Evolutionary conservation across 2,888 invertebrate species (phyloP).

Genomic region (Ischnus inquisitorius): DNA sequence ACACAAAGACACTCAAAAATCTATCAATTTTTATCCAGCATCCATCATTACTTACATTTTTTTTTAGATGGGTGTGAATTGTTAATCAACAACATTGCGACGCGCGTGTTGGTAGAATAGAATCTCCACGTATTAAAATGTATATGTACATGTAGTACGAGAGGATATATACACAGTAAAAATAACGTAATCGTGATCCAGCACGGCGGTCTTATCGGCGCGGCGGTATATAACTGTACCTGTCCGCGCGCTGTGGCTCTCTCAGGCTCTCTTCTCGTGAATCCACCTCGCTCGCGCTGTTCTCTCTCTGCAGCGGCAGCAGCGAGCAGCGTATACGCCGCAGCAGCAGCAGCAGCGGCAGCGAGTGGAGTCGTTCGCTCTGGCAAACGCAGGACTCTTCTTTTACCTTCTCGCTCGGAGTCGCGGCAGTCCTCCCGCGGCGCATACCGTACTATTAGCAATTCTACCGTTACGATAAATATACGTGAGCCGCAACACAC

Average conservation of each 20-base stretch:
- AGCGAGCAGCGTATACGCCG: not conserved
- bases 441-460: slow-evolving; percentile 75
- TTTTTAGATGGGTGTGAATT: too few species aligned
- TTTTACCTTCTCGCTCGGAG: slow-evolving; percentile 27
- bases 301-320: slow-evolving; percentile 23
- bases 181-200: slow-evolving; percentile 67
- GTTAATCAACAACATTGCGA: too few species aligned
- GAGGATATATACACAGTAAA: slow-evolving; percentile 31
- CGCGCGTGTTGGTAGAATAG: not conserved
- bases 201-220: slow-evolving; percentile 66
- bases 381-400: slow-evolving; percentile 28
- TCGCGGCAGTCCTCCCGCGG: slow-evolving; percentile 57
- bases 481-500: slow-evolving; percentile 58
- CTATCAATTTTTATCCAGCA: too few species aligned
- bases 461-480: slow-evolving; percentile 80
- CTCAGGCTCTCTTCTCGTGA: slow-evolving; percentile 46
- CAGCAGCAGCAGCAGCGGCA: not conserved
- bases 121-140: not conserved
- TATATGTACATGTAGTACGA: slow-evolving; percentile 7
- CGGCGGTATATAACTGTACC: slow-evolving; percentile 67
- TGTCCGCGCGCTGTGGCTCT: slow-evolving; percentile 60
- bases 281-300: slow-evolving; percentile 44
- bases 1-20: too few species aligned
- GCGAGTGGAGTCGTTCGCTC: not conserved
- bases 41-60: too few species aligned